A percentile compares a stretch with the other conserved stretches of the same genome.
phyloP scores from a whole-genome alignment of 2,797 vertebrate genomes.

The Coreius guichenoti region DNA sequence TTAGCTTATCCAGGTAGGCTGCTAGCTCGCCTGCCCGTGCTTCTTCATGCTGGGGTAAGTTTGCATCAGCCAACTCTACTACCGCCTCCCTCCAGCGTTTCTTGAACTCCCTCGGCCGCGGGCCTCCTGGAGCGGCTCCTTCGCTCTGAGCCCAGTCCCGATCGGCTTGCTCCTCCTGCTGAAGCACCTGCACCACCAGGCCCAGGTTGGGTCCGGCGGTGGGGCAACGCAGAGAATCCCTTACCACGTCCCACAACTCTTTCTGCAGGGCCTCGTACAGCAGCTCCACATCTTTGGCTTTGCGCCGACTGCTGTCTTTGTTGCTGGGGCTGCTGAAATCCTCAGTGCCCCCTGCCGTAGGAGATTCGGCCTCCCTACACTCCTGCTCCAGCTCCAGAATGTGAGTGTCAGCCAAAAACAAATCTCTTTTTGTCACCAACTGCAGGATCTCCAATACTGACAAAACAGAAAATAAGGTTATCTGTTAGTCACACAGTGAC shows the following conservation, averaged over 20 bases:
- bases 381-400: conserved; percentile 91
- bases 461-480: conserved; percentile 10
- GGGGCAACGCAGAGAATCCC: conserved; percentile 80
- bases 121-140: conserved; percentile 61
- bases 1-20: conserved; percentile 79
- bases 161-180: conserved; percentile 87
- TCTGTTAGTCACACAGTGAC: background rate
- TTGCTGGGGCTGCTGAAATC: conserved; percentile 60
- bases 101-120: conserved; percentile 77
- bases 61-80: conserved; percentile 73
- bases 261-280: conserved; percentile 90
- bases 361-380: conserved; percentile 69
- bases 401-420: conserved; percentile 85
- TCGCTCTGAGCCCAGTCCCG: conserved; percentile 64
- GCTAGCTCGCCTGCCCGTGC: conserved; percentile 74
- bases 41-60: conserved; percentile 75
- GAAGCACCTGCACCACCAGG: conserved; percentile 85
- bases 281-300: conserved; percentile 88
- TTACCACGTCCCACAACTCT: conserved; percentile 87
- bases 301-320: conserved; percentile 80
- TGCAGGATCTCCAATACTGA: conserved; percentile 89
- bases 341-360: conserved; percentile 53
- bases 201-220: conserved; percentile 78
- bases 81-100: conserved; percentile 83
- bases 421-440: conserved; percentile 86